Base-by-base conservation (phyloP, 2,888 invertebrate genomes). In the Blomia tropicalis region DNA sequence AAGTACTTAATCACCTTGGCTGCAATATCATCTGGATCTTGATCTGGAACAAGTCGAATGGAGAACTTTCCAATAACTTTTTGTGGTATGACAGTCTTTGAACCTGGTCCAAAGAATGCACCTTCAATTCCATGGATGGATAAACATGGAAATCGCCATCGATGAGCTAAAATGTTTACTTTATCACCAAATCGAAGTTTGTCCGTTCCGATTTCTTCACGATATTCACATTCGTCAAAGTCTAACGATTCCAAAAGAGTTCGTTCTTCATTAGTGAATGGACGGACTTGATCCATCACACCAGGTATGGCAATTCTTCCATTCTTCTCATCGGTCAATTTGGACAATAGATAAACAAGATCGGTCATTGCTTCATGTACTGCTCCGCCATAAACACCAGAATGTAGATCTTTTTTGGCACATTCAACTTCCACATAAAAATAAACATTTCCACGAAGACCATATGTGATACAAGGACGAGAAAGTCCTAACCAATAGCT, bases 401-500 rank as follows among this genome's bases (percentile, higher is more conserved):
- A 93, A 73, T 98, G 96, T 53, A 98, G 77, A 78, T 98, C 96
- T 77, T 88, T 90, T 43, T 77, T 74, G 11, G 93, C 86, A 73
- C 95, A 89, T 72, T 84, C 82, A 11, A 96, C 80, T 75, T 91
- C 88, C 43, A 91, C 71, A 70, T 81, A 82, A 74, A 90, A 98
- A 75, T 95, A 95, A 72, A 87, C 87, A 64, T 92, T 80, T 19
- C 96, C 96, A 68, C 78, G 76, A 14, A 98, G 79, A 4, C 96
- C 96, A 75, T 96, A 96, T 0, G 95, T 95, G 65, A 98, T 81
- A 73, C 96, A 96, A 0, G 98, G 96, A 72, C 90, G 92, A n/a
- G 82, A 84, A 66, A 85, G 92, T 1, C 96, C 95, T 64, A 98
- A 76, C 96, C 96, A 98, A 73, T 96, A 98, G 76, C 95, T 98